Conservation (phyloP, 2,113 vertebrate species). For the Thalassoma bifasciatum region DNA sequence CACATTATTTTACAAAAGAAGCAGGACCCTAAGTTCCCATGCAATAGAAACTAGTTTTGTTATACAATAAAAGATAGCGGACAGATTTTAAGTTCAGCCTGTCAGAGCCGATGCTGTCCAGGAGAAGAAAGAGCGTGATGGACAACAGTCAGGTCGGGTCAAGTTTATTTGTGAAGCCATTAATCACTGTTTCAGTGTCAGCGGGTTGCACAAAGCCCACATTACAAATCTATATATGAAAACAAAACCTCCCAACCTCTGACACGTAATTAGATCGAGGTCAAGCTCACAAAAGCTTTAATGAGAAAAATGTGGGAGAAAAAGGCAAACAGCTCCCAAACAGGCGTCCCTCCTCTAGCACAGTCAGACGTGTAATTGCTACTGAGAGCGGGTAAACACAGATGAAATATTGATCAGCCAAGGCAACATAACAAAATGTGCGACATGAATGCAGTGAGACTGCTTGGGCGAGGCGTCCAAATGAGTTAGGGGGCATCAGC, state of each 20-base stretch:
- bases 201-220: constrained; percentile 39
- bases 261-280: constrained; percentile 56
- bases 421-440: constrained; percentile 33
- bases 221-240: constrained; percentile 44
- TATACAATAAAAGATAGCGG: constrained; percentile 34
- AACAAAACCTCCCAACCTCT: constrained; percentile 44
- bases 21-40: constrained; percentile 7
- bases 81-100: constrained; percentile 50
- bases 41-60: not conserved
- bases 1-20: constrained; percentile 16
- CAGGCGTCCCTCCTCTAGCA: not conserved
- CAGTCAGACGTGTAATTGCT: constrained; percentile 13
- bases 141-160: constrained; percentile 63
- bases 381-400: constrained; percentile 38
- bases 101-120: constrained; percentile 39
- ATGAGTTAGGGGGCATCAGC: constrained; percentile 43
- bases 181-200: constrained; percentile 60
- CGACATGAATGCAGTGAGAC: constrained; percentile 28
- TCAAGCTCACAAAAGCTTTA: constrained; percentile 34
- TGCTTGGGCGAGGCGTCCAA: constrained; percentile 36
- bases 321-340: not conserved
- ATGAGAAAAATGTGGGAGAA: constrained; percentile 23
- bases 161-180: constrained; percentile 67
- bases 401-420: constrained; percentile 68
- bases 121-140: constrained; percentile 43